Percentiles rank a stretch among this genome's conserved stretches.
Conservation (phyloP, 2,888 invertebrate species). For the Meganola albula region DNA sequence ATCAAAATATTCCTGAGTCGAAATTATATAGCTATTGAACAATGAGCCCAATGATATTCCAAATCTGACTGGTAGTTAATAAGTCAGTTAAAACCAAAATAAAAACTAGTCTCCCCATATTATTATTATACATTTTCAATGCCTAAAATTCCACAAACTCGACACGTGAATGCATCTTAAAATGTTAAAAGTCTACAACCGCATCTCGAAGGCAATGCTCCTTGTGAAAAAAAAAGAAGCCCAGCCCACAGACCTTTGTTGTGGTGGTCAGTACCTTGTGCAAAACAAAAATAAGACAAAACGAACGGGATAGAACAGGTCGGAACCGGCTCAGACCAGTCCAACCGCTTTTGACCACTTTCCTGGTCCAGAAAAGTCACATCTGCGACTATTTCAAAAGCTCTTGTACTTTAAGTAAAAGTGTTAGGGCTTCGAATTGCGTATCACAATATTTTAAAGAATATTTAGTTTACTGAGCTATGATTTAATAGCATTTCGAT, state of each 20-base stretch:
- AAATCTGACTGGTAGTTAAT: too few relatives aligned
- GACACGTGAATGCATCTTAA: slow-evolving; percentile 22
- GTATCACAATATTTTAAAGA: too few relatives aligned
- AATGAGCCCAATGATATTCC: too few relatives aligned
- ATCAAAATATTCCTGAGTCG: too few relatives aligned
- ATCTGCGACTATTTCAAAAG: slow-evolving; percentile 16
- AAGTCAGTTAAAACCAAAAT: too few relatives aligned
- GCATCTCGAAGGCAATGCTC: slow-evolving; percentile 46
- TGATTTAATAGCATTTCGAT: slow-evolving; percentile 71
- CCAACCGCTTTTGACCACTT: slow-evolving; percentile 55
- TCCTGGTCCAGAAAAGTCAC: slow-evolving; percentile 42
- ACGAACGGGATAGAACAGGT: slow-evolving; percentile 60
- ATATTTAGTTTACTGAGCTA: slow-evolving; percentile 39
- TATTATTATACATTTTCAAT: neutral
- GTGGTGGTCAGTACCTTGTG: slow-evolving; percentile 75
- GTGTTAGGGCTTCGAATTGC: too few relatives aligned
- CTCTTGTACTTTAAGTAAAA: slow-evolving; percentile 27
- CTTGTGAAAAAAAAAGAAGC: slow-evolving; percentile 48
- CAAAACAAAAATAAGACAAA: slow-evolving; percentile 73
- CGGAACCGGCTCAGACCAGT: slow-evolving; percentile 57
- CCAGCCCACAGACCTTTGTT: slow-evolving; percentile 67
- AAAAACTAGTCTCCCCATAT: too few relatives aligned
- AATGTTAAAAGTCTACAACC: slow-evolving; percentile 34
- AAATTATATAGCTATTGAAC: too few relatives aligned
- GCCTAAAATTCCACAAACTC: slow-evolving; percentile 16